Base-by-base conservation (phyloP, 2,888 invertebrate species). In the Cataglyphis rosenhaueri region DNA sequence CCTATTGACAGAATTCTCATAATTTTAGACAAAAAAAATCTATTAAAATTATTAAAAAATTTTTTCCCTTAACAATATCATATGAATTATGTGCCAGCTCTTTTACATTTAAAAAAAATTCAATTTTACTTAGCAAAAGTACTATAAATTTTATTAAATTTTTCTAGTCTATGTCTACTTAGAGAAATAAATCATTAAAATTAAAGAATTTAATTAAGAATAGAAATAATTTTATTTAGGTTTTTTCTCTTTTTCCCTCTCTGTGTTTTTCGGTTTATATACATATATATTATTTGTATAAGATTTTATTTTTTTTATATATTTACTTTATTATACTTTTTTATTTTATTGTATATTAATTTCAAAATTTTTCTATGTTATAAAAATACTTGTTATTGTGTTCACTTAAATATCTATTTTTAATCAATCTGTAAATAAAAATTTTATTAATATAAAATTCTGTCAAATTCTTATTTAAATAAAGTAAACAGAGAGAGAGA, bases 1-100 rank as follows among this genome's bases (percentile, higher is more conserved):
- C 96, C 96, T 96, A 93, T 18, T 3, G 32, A 55, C 44, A 41
- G 0, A 68, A 57, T 25, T 66, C 21, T 52, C 35, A 10, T 55
- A 5, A 44, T 44, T 65, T 71, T 35, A 25, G 10, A 57, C n/a
- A 21, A 6, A 18, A 0, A 61, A 0, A 61, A 62, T 29, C 6
- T 57, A 29, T 2, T 59, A 5, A 52, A 52, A 35, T 35, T 10
- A 38, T 57, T 71, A 38, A 59, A 10, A 57, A 38, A 25, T 25
- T 18, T 38, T 55, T 35, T 0, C 25, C 6, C 18, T 71, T 3
- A 21, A 3, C 0, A 55, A 35, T 3, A 0, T 55, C 2, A 35
- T 32, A 29, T 41, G n/a, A 12, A 9, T 9, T 55, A 21, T 21
- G 5, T 12, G 18, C 15, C 3, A 35, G 35, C 10, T 44, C 9